Conservation (phyloP, 2,888 invertebrate species). For the Gortyna flavago region DNA sequence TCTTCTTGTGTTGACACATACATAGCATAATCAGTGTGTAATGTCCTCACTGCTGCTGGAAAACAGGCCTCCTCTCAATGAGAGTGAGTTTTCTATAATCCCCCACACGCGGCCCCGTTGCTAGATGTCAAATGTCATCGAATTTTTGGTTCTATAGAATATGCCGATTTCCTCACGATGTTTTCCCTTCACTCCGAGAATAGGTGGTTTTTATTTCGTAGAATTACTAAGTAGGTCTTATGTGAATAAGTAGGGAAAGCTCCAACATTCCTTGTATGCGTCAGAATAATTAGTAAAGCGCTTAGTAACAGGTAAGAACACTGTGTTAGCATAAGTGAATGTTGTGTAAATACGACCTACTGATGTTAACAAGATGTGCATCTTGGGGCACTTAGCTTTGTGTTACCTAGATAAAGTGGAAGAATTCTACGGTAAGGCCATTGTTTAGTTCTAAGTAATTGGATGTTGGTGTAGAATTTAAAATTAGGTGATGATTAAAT, state of each 20-base stretch:
- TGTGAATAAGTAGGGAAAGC: slow-evolving; percentile 52
- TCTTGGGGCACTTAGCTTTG: slow-evolving; percentile 54
- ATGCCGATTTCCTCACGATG: neutral
- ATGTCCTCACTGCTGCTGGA: too few relatives aligned
- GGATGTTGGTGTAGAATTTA: neutral
- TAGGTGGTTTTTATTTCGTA: slow-evolving; percentile 30
- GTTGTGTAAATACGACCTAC: slow-evolving; percentile 63
- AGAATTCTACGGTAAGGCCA: slow-evolving; percentile 15
- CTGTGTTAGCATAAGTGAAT: slow-evolving; percentile 61
- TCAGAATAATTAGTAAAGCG: slow-evolving; percentile 59
- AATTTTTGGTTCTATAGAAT: neutral
- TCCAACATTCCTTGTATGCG: slow-evolving; percentile 44
- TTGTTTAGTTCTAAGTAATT: slow-evolving; percentile 21
- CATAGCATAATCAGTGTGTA: too few relatives aligned
- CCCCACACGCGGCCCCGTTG: neutral
- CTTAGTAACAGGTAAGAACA: slow-evolving; percentile 56
- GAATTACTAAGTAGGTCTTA: slow-evolving; percentile 34
- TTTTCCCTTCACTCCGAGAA: neutral
- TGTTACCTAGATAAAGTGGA: slow-evolving; percentile 45
- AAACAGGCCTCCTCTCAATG: neutral
- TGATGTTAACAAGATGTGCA: slow-evolving; percentile 59
- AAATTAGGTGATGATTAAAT: neutral
- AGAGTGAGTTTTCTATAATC: neutral
- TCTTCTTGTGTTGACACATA: too few relatives aligned
- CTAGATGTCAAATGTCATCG: neutral